Evolutionary conservation across 2,113 vertebrate species (phyloP).

Genomic region (Lophochroa leadbeateri): DNA sequence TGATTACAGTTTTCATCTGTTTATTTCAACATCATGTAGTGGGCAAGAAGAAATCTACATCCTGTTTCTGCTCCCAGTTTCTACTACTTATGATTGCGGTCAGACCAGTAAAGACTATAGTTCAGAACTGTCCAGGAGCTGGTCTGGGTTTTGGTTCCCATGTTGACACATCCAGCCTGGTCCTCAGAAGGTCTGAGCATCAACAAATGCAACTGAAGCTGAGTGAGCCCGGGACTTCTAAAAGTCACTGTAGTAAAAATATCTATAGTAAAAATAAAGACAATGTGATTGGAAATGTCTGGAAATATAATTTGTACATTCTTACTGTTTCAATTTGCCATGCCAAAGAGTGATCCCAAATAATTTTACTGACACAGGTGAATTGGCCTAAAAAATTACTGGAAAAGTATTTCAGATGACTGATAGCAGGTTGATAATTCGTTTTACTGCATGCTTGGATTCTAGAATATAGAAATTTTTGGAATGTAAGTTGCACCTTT

Average conservation of each 20-base stretch:
- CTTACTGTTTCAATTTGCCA: not conserved
- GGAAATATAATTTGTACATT: not conserved
- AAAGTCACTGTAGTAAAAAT: not conserved
- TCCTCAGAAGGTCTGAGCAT: not conserved
- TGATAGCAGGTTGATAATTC: not conserved
- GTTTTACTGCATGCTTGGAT: not conserved
- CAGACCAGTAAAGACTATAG: not conserved
- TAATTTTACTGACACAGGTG: not conserved
- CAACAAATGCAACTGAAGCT: not conserved
- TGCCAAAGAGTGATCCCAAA: not conserved
- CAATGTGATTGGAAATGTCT: not conserved
- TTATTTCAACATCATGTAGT: conserved; percentile 5
- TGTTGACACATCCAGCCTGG: not conserved
- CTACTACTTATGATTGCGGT: not conserved
- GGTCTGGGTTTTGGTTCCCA: not conserved
- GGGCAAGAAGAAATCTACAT: not conserved
- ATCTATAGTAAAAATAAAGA: not conserved
- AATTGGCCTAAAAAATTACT: not conserved
- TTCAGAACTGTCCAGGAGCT: not conserved
- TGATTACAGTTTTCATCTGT: not conserved
- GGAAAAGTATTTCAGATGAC: not conserved
- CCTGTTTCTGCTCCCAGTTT: not conserved
- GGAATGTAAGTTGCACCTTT: not conserved
- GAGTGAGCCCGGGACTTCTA: not conserved
- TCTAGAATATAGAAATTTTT: not conserved